Evolutionary conservation across 2,113 vertebrate species (phyloP).

Genomic region (Gymnogyps californianus): DNA sequence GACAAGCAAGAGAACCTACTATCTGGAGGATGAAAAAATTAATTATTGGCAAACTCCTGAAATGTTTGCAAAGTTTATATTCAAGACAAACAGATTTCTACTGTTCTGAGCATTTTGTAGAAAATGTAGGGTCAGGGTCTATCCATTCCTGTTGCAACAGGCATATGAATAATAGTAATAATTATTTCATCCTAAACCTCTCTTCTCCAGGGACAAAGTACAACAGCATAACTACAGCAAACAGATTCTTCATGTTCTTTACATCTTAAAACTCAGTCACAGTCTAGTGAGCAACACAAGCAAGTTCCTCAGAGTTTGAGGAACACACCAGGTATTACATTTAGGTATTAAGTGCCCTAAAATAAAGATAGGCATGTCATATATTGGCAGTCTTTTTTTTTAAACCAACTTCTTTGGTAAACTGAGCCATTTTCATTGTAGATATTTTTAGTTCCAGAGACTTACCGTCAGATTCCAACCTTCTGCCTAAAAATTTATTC

Average conservation of each 20-base stretch:
- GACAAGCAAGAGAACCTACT: not conserved
- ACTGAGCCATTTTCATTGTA: not conserved
- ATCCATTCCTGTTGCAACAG: not conserved
- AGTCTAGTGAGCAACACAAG: not conserved
- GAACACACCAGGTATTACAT: not conserved
- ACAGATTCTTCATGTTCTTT: not conserved
- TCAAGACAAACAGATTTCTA: not conserved
- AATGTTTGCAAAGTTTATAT: not conserved
- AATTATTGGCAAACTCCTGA: not conserved
- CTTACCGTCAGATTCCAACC: not conserved
- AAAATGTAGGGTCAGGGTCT: not conserved
- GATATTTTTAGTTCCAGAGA: not conserved
- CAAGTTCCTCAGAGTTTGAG: not conserved
- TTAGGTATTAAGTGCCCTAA: not conserved
- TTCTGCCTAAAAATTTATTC: not conserved
- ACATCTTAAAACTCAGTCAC: not conserved
- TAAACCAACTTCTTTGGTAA: not conserved
- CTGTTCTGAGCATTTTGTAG: not conserved
- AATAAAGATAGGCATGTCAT: not conserved
- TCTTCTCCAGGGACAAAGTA: not conserved
- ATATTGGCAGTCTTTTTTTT: not conserved
- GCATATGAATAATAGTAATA: not conserved
- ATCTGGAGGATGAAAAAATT: no score
- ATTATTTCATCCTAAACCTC: not conserved
- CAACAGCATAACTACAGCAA: not conserved